A percentile compares a stretch with the other conserved stretches of the same genome.
phyloP scores from a whole-genome alignment of 2,113 vertebrate species.

The Pelodiscus sinensis region DNA sequence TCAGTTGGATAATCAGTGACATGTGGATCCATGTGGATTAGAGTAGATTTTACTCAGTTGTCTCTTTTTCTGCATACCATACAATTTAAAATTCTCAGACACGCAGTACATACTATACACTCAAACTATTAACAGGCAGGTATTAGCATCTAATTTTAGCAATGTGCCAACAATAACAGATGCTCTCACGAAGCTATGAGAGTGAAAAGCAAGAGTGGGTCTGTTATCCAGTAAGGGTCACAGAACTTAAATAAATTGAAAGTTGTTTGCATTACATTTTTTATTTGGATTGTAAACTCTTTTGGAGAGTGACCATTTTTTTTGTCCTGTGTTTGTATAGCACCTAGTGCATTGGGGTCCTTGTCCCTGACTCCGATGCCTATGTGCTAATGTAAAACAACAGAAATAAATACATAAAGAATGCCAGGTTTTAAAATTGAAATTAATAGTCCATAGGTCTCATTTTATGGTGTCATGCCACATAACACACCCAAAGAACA shows the following conservation, averaged over 20 bases:
- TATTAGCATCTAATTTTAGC: neutral
- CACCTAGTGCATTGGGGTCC: neutral
- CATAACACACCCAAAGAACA: too few species aligned
- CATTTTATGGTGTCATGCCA: neutral
- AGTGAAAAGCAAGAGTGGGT: neutral
- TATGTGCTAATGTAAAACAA: neutral
- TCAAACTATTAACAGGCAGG: neutral
- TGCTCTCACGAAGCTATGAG: neutral
- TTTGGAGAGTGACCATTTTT: neutral
- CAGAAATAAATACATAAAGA: neutral
- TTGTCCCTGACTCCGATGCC: neutral
- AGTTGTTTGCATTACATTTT: neutral
- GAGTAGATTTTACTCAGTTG: neutral
- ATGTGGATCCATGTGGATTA: constrained; percentile 5
- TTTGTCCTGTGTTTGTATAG: neutral
- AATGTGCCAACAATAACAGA: neutral
- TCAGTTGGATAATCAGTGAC: neutral
- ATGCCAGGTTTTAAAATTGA: neutral
- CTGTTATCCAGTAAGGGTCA: neutral
- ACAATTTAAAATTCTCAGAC: neutral
- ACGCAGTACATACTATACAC: neutral
- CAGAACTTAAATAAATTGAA: neutral
- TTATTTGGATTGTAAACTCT: neutral
- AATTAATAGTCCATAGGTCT: neutral
- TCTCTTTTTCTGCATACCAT: neutral